Conservation (phyloP, 2,888 invertebrate species). For the Coelogynopora nodosa region DNA sequence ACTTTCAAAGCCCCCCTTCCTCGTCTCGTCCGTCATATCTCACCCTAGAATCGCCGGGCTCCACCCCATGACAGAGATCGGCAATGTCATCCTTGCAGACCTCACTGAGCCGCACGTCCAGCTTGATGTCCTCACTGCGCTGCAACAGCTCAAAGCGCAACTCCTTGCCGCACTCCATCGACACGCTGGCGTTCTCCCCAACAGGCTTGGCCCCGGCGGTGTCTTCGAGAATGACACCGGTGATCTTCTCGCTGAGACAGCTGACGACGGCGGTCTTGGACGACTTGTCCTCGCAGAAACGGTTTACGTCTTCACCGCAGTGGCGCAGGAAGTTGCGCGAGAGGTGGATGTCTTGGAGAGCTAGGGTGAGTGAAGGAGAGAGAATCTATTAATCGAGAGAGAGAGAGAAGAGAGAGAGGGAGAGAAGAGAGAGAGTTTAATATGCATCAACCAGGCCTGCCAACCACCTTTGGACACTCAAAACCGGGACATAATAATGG, state of each 20-base stretch:
- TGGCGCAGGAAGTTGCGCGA: constrained; percentile 89
- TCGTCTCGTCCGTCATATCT: too few species aligned
- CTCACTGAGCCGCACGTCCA: constrained; percentile 60
- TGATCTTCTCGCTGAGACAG: constrained; percentile 81
- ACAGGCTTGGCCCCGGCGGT: neutral
- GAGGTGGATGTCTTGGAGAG: constrained; percentile 85
- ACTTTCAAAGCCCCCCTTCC: too few species aligned
- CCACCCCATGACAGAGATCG: constrained; percentile 52
- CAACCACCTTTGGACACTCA: too few species aligned
- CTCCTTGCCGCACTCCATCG: constrained; percentile 84
- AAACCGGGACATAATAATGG: too few species aligned
- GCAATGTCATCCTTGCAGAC: constrained; percentile 54
- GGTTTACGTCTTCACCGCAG: constrained; percentile 74
- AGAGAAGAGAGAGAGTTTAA: too few species aligned
- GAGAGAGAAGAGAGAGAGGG: too few species aligned
- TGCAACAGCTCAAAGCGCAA: constrained; percentile 83
- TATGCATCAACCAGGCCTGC: too few species aligned
- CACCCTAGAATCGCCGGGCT: neutral
- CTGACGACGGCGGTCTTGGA: constrained; percentile 70
- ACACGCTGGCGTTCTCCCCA: constrained; percentile 84
- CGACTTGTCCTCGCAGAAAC: constrained; percentile 63
- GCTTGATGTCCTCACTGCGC: constrained; percentile 78
- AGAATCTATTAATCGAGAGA: too few species aligned
- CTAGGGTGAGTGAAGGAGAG: too few species aligned
- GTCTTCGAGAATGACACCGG: neutral